Conservation (phyloP, 2,888 invertebrate species). For the Acleris laterana region DNA sequence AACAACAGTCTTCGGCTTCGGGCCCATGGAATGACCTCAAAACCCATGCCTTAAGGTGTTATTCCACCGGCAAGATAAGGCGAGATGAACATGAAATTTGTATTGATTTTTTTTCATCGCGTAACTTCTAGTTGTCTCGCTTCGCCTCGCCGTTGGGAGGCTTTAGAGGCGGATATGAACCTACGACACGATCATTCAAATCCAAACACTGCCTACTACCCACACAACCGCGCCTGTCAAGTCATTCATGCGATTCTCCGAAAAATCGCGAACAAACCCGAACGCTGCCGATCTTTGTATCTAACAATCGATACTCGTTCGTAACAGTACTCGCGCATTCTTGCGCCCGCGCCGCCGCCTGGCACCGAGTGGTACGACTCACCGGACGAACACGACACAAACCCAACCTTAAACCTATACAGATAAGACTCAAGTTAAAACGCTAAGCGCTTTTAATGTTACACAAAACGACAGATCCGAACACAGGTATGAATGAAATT, state of each 20-base stretch:
- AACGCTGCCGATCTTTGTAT: slow-evolving; percentile 32
- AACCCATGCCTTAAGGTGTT: too few species aligned
- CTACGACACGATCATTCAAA: neutral
- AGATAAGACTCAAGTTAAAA: slow-evolving; percentile 46
- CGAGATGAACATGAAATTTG: too few species aligned
- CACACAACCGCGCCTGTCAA: neutral
- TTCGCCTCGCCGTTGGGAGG: too few species aligned
- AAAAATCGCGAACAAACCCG: slow-evolving; percentile 23
- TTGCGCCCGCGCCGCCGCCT: slow-evolving; percentile 60
- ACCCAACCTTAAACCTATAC: slow-evolving; percentile 44
- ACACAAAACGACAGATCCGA: slow-evolving; percentile 35
- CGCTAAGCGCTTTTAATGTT: slow-evolving; percentile 35
- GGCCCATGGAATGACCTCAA: too few species aligned
- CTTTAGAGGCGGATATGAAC: neutral
- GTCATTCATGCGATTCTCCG: neutral
- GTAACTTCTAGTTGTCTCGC: too few species aligned
- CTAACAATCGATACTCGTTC: slow-evolving; percentile 53
- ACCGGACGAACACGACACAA: slow-evolving; percentile 41
- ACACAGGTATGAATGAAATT: slow-evolving; percentile 17
- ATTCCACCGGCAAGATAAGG: too few species aligned
- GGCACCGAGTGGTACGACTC: slow-evolving; percentile 71
- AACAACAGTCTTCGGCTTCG: too few species aligned
- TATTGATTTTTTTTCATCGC: too few species aligned
- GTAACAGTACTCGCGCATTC: slow-evolving; percentile 69
- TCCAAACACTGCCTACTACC: neutral